Evolutionary conservation across 2,113 vertebrate genomes (phyloP).

Genomic region (Tragulus kanchil): DNA sequence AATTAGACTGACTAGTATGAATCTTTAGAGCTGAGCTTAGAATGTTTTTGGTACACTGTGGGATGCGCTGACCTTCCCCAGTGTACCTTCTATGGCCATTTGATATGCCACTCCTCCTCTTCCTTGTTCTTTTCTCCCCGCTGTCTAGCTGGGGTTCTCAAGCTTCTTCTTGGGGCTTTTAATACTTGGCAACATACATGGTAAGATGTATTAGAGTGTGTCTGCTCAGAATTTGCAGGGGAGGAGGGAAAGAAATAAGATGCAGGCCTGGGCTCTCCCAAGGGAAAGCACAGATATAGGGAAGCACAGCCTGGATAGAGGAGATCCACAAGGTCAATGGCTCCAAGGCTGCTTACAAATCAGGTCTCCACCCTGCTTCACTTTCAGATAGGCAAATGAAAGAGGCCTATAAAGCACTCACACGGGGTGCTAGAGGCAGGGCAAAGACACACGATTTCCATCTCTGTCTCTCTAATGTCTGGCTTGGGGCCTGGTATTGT

Average conservation of each 20-base stretch:
- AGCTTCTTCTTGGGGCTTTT: conserved; percentile 11
- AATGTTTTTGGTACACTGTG: not conserved
- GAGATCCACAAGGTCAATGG: not conserved
- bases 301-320: not conserved
- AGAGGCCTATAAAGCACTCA: not conserved
- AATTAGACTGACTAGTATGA: not conserved
- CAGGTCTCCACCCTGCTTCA: not conserved
- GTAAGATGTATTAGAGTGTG: not conserved
- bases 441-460: not conserved
- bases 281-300: not conserved
- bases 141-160: not conserved
- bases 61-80: not conserved
- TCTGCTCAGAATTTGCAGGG: conserved; percentile 35
- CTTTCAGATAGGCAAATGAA: not conserved
- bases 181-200: not conserved
- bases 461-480: not conserved
- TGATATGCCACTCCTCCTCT: not conserved
- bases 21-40: not conserved
- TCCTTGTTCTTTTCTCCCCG: not conserved
- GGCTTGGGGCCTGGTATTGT: not conserved
- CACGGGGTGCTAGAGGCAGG: not conserved
- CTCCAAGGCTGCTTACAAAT: not conserved
- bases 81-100: not conserved
- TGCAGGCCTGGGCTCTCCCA: not conserved
- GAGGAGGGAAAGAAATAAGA: not conserved